Percentiles rank a stretch among this genome's conserved stretches.
Evolutionary conservation across 2,888 invertebrate genomes (phyloP).

Genomic region (Cyclophora punctaria): DNA sequence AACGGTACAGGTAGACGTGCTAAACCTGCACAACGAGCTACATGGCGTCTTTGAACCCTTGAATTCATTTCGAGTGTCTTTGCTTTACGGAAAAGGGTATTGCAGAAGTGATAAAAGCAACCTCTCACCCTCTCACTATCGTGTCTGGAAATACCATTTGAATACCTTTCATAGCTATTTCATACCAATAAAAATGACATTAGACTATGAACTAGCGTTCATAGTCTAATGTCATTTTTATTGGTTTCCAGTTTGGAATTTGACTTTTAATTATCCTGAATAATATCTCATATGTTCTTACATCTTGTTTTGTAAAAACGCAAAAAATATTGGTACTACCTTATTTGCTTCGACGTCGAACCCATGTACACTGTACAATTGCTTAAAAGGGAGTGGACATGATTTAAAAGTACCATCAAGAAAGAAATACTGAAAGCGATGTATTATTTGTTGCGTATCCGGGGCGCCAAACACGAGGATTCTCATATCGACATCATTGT

Average conservation of each 20-base stretch:
- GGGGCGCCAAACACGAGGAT: background rate
- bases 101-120: slow-evolving; percentile 6
- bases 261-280: background rate
- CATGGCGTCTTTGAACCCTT: slow-evolving; percentile 5
- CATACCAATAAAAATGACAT: no score
- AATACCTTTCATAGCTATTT: background rate
- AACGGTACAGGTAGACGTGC: no score
- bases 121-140: background rate
- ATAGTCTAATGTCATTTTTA: background rate
- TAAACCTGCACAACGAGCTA: no score
- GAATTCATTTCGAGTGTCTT: slow-evolving; percentile 4
- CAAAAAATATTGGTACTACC: slow-evolving; percentile 7
- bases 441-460: background rate
- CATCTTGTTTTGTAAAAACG: background rate
- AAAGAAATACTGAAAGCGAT: slow-evolving; percentile 4
- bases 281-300: slow-evolving; percentile 2
- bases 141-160: background rate
- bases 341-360: slow-evolving; percentile 1
- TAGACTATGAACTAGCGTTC: no score
- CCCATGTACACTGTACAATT: slow-evolving; percentile 9
- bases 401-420: slow-evolving; percentile 9
- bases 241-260: background rate
- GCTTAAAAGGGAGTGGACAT: slow-evolving; percentile 7
- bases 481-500: background rate
- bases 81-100: slow-evolving; percentile 8